These are phyloP conservation scores for Rhyacichthys aspro DNA, from an alignment of 2,797 vertebrate species.

Conservation along the genomic window DNA sequence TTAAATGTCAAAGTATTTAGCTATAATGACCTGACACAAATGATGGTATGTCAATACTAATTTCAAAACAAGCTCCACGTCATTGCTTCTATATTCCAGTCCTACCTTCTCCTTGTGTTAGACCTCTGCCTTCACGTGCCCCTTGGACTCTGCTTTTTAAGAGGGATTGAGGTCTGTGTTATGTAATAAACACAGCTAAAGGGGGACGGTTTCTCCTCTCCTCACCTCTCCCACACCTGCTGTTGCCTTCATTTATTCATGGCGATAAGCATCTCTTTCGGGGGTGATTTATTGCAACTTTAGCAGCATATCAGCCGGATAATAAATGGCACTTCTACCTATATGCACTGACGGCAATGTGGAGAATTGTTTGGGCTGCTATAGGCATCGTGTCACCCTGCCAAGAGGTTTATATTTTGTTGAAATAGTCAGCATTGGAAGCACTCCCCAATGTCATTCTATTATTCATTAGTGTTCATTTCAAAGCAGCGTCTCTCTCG, in stretches of 20 bases:
- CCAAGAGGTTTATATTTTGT: conserved; percentile 32
- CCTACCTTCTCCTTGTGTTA: conserved; percentile 29
- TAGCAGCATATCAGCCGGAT: conserved; percentile 50
- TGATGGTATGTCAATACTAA: background rate
- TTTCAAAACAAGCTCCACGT: background rate
- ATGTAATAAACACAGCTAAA: conserved; percentile 62
- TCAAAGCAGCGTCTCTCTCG: conserved; percentile 33
- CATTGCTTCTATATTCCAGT: conserved; percentile 2
- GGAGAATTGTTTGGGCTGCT: conserved; percentile 45
- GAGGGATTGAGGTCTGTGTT: conserved; percentile 55
- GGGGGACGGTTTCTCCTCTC: conserved; percentile 53
- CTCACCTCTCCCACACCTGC: conserved; percentile 55
- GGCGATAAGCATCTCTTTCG: conserved; percentile 62
- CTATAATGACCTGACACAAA: no score
- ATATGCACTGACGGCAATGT: conserved; percentile 39
- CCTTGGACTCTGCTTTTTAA: conserved; percentile 50
- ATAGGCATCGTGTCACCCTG: conserved; percentile 29
- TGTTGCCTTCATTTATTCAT: conserved; percentile 61
- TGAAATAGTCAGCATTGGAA: conserved; percentile 31
- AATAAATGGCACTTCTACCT: conserved; percentile 49
- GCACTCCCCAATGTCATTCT: conserved; percentile 29
- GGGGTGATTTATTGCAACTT: conserved; percentile 67
- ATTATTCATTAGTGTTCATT: conserved; percentile 52
- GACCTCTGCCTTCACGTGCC: conserved; percentile 31
- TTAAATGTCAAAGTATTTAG: no score